Evolutionary conservation across 2,888 invertebrate species (phyloP).

Genomic region (Thereva unica): DNA sequence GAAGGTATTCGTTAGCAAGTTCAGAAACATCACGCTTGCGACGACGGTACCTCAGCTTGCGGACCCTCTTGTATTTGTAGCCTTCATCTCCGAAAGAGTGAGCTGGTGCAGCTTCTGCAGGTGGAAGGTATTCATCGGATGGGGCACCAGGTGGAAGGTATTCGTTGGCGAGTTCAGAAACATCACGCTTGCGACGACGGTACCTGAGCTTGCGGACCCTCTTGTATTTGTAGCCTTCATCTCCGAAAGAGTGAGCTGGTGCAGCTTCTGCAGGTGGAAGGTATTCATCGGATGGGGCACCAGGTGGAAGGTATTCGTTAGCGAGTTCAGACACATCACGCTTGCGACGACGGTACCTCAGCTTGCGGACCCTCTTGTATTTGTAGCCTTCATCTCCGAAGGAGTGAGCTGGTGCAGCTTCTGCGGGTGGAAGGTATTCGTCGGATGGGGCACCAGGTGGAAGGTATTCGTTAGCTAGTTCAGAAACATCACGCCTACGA

Average conservation of each 20-base stretch:
- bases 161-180: too few species aligned
- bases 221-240: background rate
- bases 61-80: background rate
- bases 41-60: conserved; percentile 3
- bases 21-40: conserved; percentile 19
- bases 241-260: background rate
- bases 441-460: background rate
- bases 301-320: conserved; percentile 2
- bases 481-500: conserved; percentile 14
- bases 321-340: too few species aligned
- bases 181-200: too few species aligned
- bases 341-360: too few species aligned
- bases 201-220: background rate
- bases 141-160: too few species aligned
- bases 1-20: background rate
- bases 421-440: conserved; percentile 11
- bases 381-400: background rate
- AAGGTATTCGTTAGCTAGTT: conserved; percentile 1
- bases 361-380: background rate
- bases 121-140: too few species aligned
- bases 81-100: background rate
- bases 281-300: background rate
- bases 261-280: background rate
- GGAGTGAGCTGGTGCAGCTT: background rate
- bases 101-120: background rate